Percentiles rank a stretch among this genome's conserved stretches.
phyloP scores from a whole-genome alignment of 2,797 vertebrate genomes.

The Bovichtus variegatus region DNA sequence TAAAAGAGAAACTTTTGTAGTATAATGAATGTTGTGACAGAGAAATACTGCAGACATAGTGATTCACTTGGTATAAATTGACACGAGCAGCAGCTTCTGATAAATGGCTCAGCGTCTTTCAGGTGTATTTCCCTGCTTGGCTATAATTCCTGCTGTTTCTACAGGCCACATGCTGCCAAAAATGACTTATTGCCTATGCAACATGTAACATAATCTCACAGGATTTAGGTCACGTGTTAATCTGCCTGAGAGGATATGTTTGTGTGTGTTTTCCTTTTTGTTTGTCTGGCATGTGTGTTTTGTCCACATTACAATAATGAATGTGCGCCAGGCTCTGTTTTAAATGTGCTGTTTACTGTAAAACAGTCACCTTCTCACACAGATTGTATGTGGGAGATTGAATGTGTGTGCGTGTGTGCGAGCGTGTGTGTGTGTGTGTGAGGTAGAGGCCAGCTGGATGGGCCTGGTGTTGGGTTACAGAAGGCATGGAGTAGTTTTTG shows the following conservation, averaged over 20 bases:
- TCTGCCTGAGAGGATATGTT: neutral
- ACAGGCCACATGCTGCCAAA: neutral
- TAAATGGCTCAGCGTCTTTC: neutral
- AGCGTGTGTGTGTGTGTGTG: slow-evolving; percentile 37
- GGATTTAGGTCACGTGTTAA: neutral
- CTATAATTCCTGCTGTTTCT: neutral
- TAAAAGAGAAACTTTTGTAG: neutral
- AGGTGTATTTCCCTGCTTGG: neutral
- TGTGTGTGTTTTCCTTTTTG: slow-evolving; percentile 4
- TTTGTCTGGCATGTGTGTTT: slow-evolving; percentile 39
- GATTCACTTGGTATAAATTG: neutral
- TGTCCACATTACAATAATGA: slow-evolving; percentile 39
- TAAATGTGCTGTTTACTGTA: slow-evolving; percentile 63
- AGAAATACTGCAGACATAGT: neutral
- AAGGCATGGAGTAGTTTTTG: slow-evolving; percentile 73
- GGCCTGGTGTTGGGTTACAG: slow-evolving; percentile 81
- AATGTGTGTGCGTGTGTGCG: slow-evolving; percentile 47
- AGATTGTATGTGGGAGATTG: slow-evolving; percentile 65
- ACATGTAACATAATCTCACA: neutral
- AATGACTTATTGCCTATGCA: neutral
- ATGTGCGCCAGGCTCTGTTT: slow-evolving; percentile 32
- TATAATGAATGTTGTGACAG: neutral
- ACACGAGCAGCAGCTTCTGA: neutral
- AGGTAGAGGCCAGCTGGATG: slow-evolving; percentile 73
- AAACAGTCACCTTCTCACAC: slow-evolving; percentile 59